Evolutionary conservation across 2,888 invertebrate species (phyloP).

Genomic region (Hololepta plana): DNA sequence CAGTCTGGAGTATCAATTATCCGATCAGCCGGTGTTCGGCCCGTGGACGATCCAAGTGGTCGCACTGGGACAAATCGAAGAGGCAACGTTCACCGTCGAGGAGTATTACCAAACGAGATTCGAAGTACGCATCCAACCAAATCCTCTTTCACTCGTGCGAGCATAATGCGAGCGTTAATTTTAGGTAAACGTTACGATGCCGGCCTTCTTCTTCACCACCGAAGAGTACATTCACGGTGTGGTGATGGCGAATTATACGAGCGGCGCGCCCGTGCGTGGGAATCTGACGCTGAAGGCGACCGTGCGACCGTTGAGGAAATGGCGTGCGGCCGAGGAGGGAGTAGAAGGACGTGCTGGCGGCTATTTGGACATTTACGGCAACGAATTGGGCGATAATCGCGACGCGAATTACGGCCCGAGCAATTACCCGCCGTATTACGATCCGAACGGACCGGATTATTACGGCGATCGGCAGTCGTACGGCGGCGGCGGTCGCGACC

Average conservation of each 20-base stretch:
- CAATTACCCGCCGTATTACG: conserved; percentile 7
- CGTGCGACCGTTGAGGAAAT: conserved; percentile 31
- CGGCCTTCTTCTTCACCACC: conserved; percentile 80
- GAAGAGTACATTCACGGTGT: conserved; percentile 70
- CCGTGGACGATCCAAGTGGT: conserved; percentile 81
- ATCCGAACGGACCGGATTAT: conserved; percentile 7
- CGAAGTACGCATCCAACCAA: conserved; percentile 30
- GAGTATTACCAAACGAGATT: conserved; percentile 92
- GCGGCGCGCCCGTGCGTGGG: conserved; percentile 76
- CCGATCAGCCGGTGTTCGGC: conserved; percentile 83
- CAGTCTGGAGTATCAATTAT: conserved; percentile 76
- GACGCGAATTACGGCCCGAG: conserved; percentile 8
- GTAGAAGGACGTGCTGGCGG: conserved; percentile 3
- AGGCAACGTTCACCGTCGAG: conserved; percentile 71
- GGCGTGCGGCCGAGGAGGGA: conserved; percentile 5
- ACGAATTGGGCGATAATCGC: conserved; percentile 8
- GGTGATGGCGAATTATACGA: conserved; percentile 89
- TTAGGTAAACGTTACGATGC: conserved; percentile 86
- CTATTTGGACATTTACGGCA: no score
- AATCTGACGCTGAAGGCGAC: conserved; percentile 75
- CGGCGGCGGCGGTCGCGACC: conserved; percentile 7
- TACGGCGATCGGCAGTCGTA: conserved; percentile 8
- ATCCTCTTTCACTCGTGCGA: neutral
- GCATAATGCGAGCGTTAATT: conserved; percentile 7
- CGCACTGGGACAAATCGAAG: conserved; percentile 78